A percentile compares a stretch with the other conserved stretches of the same genome.
phyloP scores from a whole-genome alignment of 2,113 vertebrate genomes.

The Pachycephala philippinensis region DNA sequence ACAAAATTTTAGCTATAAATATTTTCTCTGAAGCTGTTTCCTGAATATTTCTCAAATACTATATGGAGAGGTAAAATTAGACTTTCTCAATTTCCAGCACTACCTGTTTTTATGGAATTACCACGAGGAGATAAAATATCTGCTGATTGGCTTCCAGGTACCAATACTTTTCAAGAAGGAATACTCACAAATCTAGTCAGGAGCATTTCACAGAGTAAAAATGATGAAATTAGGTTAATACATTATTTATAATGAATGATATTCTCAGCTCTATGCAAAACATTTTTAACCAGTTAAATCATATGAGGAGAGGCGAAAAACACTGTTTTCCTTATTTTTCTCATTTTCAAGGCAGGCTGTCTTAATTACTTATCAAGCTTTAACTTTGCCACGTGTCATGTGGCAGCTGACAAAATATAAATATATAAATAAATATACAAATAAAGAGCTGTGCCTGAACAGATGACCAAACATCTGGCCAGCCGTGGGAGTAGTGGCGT shows the following conservation, averaged over 20 bases:
- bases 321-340: not conserved
- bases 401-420: not conserved
- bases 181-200: not conserved
- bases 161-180: not conserved
- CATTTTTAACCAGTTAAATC: not conserved
- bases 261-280: not conserved
- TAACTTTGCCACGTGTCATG: not conserved
- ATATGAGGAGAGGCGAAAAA: not conserved
- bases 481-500: not conserved
- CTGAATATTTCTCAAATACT: not conserved
- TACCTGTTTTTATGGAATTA: not conserved
- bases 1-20: not conserved
- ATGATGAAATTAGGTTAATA: not conserved
- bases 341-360: not conserved
- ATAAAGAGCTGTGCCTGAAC: not conserved
- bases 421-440: no score
- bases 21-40: not conserved
- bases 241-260: slow-evolving; percentile 27
- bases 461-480: not conserved
- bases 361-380: not conserved
- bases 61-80: not conserved
- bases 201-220: not conserved
- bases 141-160: not conserved
- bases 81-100: not conserved
- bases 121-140: not conserved